Evolutionary conservation across 2,888 invertebrate genomes (phyloP).

Genomic region (Monoplex corrugatus): DNA sequence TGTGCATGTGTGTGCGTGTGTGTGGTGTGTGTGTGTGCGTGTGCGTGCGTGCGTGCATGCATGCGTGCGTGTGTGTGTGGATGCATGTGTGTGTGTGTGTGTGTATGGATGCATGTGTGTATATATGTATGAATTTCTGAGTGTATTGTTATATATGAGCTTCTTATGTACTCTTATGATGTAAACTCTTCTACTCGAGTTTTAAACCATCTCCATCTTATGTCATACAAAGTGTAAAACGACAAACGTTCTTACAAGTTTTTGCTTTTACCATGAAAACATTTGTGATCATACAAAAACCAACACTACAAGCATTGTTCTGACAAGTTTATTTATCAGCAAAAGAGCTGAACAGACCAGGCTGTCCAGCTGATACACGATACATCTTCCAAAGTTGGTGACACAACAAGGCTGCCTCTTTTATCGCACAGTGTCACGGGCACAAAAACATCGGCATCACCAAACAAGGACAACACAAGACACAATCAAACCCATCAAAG

Average conservation of each 20-base stretch:
- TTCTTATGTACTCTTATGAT: too few relatives aligned
- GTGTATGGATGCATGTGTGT: too few relatives aligned
- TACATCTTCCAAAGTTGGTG: background rate
- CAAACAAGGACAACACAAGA: background rate
- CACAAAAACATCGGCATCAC: too few relatives aligned
- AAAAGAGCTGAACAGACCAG: background rate
- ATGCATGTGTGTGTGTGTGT: too few relatives aligned
- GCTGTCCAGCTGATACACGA: background rate
- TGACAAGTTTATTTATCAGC: constrained; percentile 13
- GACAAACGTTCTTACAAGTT: background rate
- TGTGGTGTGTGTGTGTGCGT: background rate
- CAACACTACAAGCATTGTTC: background rate
- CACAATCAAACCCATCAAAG: background rate
- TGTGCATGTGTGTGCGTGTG: too few relatives aligned
- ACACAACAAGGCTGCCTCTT: constrained; percentile 26
- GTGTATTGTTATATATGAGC: too few relatives aligned
- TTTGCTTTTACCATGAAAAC: background rate
- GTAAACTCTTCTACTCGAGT: too few relatives aligned
- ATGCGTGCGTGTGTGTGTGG: too few relatives aligned
- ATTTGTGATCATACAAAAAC: background rate
- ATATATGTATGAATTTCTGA: too few relatives aligned
- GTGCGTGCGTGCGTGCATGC: too few relatives aligned
- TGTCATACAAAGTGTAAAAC: background rate
- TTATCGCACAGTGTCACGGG: background rate
- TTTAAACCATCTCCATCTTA: background rate